Evolutionary conservation across 2,113 vertebrate species (phyloP), one percentile per base, ranked within the genome.

Genomic region (Syngnathus floridae): DNA sequence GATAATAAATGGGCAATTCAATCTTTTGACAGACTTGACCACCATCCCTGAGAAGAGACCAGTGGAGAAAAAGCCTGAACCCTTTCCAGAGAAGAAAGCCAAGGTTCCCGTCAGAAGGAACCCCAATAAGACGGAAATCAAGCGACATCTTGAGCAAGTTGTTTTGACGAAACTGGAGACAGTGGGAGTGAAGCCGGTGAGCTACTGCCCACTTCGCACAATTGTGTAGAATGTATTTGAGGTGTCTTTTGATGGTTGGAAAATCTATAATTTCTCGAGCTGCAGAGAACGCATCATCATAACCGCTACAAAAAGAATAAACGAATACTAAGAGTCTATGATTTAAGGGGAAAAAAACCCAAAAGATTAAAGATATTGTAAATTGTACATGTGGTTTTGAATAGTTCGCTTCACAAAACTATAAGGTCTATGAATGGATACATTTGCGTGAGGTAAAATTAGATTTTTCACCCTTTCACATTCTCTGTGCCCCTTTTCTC

Each of bases 131-230:
- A 92, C 77, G 71, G 92, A 93, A 62, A 85, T 96, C 41, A 85
- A 90, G 58, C 83, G 72, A 0, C 82, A 91, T 36, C 78, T 97
- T 66, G 93, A 97, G 70, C 89, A 93, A 79, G 79, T 80, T 14
- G 70, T 97, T 35, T 54, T 82, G 2, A 90, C 91, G 26, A 94
- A 89, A 76, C 83, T 99, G 73, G 91, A 94, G 82, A 85, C 69
- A 59, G 79, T 96, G 19, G 94, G 94, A 67, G 85, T 98, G 78
- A 87, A 90, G 69, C 65, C 90, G 52, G 95, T 96, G 90, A 75
- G 92, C 81, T 38, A 43, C 35, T 16, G 1, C 21, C 43, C 14
- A 17, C 48, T 13, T 17, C 4, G 46, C 46, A 48, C 17, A 48
- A 48, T n/a, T 21, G 48, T 51, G 19, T 9, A 19, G 8, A 21